A percentile compares a stretch with the other conserved stretches of the same genome.
These are phyloP conservation scores for Bryconaethiops microstoma DNA, from an alignment of 2,797 vertebrate species.

Conservation along the genomic window DNA sequence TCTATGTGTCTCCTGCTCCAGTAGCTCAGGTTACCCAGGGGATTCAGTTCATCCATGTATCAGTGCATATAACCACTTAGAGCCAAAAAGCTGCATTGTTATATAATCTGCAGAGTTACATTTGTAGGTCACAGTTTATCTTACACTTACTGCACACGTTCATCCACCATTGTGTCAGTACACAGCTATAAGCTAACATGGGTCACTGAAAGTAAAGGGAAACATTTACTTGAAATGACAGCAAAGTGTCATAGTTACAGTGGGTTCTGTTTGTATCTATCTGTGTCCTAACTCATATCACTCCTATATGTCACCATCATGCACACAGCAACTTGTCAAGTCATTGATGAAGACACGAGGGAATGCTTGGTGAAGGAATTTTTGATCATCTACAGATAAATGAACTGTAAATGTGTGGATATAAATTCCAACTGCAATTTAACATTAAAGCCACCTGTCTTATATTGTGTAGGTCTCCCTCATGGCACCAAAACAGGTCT, in stretches of 20 bases:
- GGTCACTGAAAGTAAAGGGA: neutral
- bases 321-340: too few species aligned
- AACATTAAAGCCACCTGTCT: too few species aligned
- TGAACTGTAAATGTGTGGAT: too few species aligned
- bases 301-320: too few species aligned
- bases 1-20: constrained; percentile 1
- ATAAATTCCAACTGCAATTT: too few species aligned
- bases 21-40: constrained; percentile 1
- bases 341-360: too few species aligned
- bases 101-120: neutral
- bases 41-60: neutral
- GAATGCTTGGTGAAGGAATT: too few species aligned
- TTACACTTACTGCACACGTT: neutral
- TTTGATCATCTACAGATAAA: too few species aligned
- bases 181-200: constrained; percentile 9
- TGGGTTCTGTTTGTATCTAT: neutral
- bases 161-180: neutral
- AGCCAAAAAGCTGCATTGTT: neutral
- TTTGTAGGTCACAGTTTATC: constrained; percentile 6
- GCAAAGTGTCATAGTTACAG: neutral
- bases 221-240: neutral
- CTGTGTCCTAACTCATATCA: too few species aligned
- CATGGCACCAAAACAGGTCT: too few species aligned
- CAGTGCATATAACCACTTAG: neutral
- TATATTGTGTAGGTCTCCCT: too few species aligned